A percentile compares a stretch with the other conserved stretches of the same genome.
Evolutionary conservation across 2,113 vertebrate genomes (phyloP).

Genomic region (Hipposideros armiger): DNA sequence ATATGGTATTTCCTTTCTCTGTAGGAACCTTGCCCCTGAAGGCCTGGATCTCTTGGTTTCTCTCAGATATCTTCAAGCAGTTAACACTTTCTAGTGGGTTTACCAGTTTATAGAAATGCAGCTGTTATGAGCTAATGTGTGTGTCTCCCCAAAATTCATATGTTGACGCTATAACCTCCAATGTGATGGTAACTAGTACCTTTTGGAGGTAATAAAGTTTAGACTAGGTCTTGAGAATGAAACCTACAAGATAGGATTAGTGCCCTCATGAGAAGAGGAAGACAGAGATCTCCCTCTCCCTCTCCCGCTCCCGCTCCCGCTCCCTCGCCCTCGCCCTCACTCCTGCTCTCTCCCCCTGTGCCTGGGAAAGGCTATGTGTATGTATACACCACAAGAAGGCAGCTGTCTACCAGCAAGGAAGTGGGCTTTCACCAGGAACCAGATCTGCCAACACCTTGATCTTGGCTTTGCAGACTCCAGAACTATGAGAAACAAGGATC

Average conservation of each 20-base stretch:
- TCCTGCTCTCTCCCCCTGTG: neutral
- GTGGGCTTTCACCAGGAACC: neutral
- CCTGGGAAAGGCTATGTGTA: neutral
- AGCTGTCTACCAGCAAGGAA: neutral
- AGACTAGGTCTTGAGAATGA: neutral
- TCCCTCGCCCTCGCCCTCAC: too few species aligned
- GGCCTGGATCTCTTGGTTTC: slow-evolving; percentile 1
- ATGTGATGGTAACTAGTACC: neutral
- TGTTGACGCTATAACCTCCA: neutral
- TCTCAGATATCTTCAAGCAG: neutral
- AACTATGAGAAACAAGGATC: neutral
- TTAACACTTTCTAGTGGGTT: neutral
- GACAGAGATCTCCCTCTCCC: neutral
- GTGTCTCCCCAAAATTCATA: neutral
- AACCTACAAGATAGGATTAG: neutral
- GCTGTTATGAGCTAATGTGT: neutral
- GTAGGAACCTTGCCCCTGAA: neutral
- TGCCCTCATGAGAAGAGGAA: neutral
- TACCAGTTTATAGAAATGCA: neutral
- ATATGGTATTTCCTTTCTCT: neutral
- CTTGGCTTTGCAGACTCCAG: neutral
- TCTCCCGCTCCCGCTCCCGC: too few species aligned
- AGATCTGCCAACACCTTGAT: neutral
- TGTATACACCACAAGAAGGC: neutral
- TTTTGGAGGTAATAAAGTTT: neutral